Base-by-base conservation (phyloP, 2,113 vertebrate species). In the Axis porcinus region DNA sequence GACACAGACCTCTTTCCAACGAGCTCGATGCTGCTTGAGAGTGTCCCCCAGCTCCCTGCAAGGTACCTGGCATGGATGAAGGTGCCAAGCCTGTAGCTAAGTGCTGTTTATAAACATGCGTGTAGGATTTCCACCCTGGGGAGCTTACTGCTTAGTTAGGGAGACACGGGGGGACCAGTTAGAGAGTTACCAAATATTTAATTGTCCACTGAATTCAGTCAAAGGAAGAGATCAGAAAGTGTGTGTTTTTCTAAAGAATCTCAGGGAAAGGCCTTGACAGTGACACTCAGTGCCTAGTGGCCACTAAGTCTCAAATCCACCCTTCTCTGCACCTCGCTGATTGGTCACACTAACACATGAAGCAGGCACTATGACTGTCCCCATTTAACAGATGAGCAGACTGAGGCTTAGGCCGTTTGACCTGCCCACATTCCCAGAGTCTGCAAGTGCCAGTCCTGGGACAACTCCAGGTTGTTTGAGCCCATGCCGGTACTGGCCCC, bases 261-360 rank as follows among this genome's bases (percentile, higher is more conserved):
- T 36, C n/a, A 54, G 62, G 4, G 23, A n/a, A 30, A 67, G 58
- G 33, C 14, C 33, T 28, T 15, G 30, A 58, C 8, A 0, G 25
- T 14, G 52, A 21, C 2, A n/a, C 57, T 62, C 12, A 19, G 8
- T 28, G 21, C 21, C 52, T 54, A 11, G 47, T 27, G 3, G 55
- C 86, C 79, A 36, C 55, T 52, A 76, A 45, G 79, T 5, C 54
- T 30, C 30, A 6, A 7, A 60, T 7, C 85, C n/a, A 11, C 47
- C 27, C 33, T 33, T 25, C 74, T 3, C 3, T 13, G 11, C 54
- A 36, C 3, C 30, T 50, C 17, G 5, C 81, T 19, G 10, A 14
- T 19, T 36, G 28, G 0, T 2, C 70, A 45, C 13, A 1, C 43
- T 9, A 5, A 58, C 14, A 45, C 14, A 2, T 1, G 54, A 33